Conservation (phyloP, 2,888 invertebrate species). For the Plagodis dolabraria region DNA sequence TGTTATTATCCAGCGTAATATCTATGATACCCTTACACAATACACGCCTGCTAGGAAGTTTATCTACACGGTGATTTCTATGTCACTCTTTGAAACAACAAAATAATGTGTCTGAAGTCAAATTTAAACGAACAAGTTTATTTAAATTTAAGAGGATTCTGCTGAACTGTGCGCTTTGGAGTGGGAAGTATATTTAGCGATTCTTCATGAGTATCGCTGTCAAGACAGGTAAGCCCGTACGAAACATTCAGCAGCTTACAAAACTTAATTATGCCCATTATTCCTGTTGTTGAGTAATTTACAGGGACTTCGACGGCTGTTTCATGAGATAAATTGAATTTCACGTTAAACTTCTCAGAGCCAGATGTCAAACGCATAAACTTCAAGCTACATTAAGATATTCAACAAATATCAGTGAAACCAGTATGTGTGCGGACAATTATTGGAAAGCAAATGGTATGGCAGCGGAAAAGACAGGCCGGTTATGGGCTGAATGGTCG, state of each 20-base stretch:
- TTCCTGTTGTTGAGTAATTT: constrained; percentile 47
- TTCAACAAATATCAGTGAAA: constrained; percentile 48
- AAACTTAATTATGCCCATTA: constrained; percentile 44
- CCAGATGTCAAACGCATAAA: constrained; percentile 52
- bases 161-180: neutral
- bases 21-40: no score
- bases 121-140: no score
- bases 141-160: neutral
- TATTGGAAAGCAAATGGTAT: constrained; percentile 64
- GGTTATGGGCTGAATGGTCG: constrained; percentile 54
- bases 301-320: constrained; percentile 41
- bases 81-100: no score
- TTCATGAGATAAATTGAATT: constrained; percentile 51
- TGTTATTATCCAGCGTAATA: no score
- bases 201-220: constrained; percentile 31
- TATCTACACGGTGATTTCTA: no score
- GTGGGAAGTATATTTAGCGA: constrained; percentile 3
- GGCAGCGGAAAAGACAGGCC: constrained; percentile 55
- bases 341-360: constrained; percentile 50
- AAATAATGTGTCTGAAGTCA: no score
- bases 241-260: constrained; percentile 35
- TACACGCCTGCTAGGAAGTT: no score
- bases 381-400: constrained; percentile 40
- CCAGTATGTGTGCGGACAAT: constrained; percentile 48
- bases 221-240: constrained; percentile 28